These are phyloP conservation scores for Aeoliscus strigatus DNA, from an alignment of 2,797 vertebrate genomes.

Conservation along the genomic window DNA sequence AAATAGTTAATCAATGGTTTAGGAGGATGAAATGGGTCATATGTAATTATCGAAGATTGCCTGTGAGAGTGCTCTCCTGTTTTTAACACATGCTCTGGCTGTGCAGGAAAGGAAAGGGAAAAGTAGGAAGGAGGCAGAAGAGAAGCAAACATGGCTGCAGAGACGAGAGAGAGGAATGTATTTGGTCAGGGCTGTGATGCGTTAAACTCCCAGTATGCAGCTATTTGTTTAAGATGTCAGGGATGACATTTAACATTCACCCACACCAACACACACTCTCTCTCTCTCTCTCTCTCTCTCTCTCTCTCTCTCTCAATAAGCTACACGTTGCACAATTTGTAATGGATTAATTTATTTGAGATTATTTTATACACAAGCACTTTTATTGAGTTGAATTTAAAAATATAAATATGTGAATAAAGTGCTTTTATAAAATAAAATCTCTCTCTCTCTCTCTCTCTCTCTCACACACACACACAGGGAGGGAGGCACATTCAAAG, in stretches of 20 bases:
- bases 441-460: constrained; percentile 4
- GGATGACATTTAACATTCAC: constrained; percentile 54
- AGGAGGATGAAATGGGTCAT: no score
- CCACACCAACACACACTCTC: constrained; percentile 20
- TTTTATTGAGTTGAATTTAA: no score
- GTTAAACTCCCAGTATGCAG: constrained; percentile 38
- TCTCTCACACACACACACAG: constrained; percentile 10
- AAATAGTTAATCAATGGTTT: no score
- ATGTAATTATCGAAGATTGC: no score
- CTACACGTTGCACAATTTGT: no score
- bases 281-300: constrained; percentile 5
- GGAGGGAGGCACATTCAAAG: constrained; percentile 15
- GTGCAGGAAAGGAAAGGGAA: no score
- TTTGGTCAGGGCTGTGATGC: constrained; percentile 33
- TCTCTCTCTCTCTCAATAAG: constrained; percentile 13
- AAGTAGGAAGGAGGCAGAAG: constrained; percentile 3
- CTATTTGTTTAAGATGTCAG: constrained; percentile 60
- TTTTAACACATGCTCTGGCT: no score
- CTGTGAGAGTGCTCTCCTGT: no score
- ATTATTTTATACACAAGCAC: no score
- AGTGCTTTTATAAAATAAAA: no score
- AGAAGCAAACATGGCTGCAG: constrained; percentile 5
- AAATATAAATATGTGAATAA: no score
- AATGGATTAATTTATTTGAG: no score
- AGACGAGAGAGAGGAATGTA: constrained; percentile 13